A percentile compares a stretch with the other conserved stretches of the same genome.
These are phyloP conservation scores for Pimpla rufipes DNA, from an alignment of 2,888 invertebrate genomes.

Conservation along the genomic window DNA sequence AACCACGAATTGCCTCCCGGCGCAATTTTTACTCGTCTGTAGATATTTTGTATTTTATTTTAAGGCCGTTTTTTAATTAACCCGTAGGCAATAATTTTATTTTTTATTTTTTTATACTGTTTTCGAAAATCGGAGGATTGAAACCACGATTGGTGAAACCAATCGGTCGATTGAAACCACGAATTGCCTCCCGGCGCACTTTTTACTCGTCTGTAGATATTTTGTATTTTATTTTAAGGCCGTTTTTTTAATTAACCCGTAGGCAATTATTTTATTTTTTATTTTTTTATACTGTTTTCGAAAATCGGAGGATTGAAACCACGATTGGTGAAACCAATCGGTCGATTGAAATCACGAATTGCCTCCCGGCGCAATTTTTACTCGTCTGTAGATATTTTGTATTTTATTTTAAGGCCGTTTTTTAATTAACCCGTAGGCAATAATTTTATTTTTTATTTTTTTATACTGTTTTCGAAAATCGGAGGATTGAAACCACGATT, in stretches of 20 bases:
- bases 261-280: not conserved
- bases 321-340: slow-evolving; percentile 17
- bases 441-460: not conserved
- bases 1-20: not conserved
- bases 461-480: too few relatives aligned
- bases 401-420: not conserved
- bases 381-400: not conserved
- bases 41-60: not conserved
- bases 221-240: not conserved
- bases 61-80: not conserved
- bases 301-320: too few relatives aligned
- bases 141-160: slow-evolving; percentile 16
- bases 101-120: not conserved
- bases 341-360: slow-evolving; percentile 3
- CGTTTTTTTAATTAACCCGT: not conserved
- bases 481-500: too few relatives aligned
- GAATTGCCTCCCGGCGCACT: not conserved
- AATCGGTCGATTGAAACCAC: not conserved
- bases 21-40: not conserved
- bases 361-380: not conserved
- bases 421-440: not conserved
- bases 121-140: too few relatives aligned
- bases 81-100: not conserved
- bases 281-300: not conserved
- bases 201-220: slow-evolving; percentile 3